Base-by-base conservation (phyloP, 2,113 vertebrate species). In the Perccottus glenii region DNA sequence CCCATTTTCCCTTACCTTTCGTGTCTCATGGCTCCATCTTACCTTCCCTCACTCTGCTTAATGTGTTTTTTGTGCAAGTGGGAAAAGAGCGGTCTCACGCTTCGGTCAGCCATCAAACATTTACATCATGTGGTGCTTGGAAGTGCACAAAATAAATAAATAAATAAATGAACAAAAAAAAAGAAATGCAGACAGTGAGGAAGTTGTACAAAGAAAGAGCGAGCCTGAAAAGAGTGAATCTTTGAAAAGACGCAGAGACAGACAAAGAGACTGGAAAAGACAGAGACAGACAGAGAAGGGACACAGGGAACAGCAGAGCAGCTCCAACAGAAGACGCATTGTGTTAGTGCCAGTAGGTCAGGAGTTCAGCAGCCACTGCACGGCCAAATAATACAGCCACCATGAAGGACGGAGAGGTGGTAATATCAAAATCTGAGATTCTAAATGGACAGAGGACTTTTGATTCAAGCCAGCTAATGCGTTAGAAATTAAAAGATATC, bases 41-140 rank as follows among this genome's bases (percentile, higher is more conserved):
- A 9, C 56, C 56, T 64, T 44, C 63, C 56, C 49, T 19, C 44
- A 12, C 60, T 67, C 33, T 74, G 63, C 63, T 71, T 68, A 75
- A 81, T 85, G 77, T 79, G 69, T 64, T 71, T 86, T 80, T 69
- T 73, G 74, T 80, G 72, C 27, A 50, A 71, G 74, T 73, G 56
- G 73, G 77, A 81, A 80, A 60, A 33, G 60, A 70, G 65, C 19
- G 12, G 65, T 70, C 56, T 57, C 53, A 64, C 6, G 51, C 65
- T 67, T 59, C 50, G 12, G 78, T 71, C 42, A 4, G 53, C 81
- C 73, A 89, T 89, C 85, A 89, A 88, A 89, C 81, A 84, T 85
- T 85, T 82, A 84, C 79, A 72, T 80, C 59, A 53, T 60, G 77
- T 65, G 75, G 67, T 42, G 56, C 63, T 63, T 10, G 75, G 15